A percentile compares a stretch with the other conserved stretches of the same genome.
Conservation (phyloP, 2,797 vertebrate genomes). For the Sandelia bainsii region DNA sequence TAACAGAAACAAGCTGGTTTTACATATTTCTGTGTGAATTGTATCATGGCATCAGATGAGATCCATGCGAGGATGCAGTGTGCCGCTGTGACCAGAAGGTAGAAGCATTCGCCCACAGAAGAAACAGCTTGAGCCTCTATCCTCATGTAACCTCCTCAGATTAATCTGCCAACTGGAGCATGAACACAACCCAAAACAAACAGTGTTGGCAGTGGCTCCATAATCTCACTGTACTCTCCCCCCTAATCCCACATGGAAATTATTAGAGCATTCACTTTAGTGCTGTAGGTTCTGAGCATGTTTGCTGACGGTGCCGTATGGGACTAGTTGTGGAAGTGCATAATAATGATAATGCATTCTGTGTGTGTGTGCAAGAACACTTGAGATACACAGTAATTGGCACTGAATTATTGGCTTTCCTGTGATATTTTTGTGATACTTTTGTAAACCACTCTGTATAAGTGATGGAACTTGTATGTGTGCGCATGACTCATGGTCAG, state of each 20-base stretch:
- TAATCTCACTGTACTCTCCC: constrained; percentile 59
- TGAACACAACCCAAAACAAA: constrained; percentile 64
- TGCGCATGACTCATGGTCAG: constrained; percentile 67
- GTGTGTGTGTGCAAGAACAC: background rate
- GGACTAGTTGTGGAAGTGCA: constrained; percentile 16
- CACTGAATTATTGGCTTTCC: constrained; percentile 14
- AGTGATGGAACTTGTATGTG: constrained; percentile 20
- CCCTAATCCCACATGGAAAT: constrained; percentile 59
- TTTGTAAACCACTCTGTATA: constrained; percentile 4
- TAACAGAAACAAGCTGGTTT: too few species aligned
- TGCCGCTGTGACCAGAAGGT: constrained; percentile 51
- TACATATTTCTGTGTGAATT: background rate
- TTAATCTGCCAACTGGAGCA: constrained; percentile 69
- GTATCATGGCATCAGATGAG: background rate
- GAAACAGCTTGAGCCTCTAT: background rate
- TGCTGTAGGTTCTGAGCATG: constrained; percentile 20
- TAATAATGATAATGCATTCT: background rate
- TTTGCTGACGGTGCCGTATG: constrained; percentile 7
- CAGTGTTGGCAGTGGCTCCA: constrained; percentile 47
- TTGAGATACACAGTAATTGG: background rate
- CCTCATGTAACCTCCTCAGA: constrained; percentile 60
- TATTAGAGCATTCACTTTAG: constrained; percentile 50
- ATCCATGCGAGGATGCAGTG: constrained; percentile 37
- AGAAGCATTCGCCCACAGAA: constrained; percentile 52
- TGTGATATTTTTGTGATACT: background rate